Base-by-base conservation (phyloP, 2,797 vertebrate species). In the Falco columbarius region DNA sequence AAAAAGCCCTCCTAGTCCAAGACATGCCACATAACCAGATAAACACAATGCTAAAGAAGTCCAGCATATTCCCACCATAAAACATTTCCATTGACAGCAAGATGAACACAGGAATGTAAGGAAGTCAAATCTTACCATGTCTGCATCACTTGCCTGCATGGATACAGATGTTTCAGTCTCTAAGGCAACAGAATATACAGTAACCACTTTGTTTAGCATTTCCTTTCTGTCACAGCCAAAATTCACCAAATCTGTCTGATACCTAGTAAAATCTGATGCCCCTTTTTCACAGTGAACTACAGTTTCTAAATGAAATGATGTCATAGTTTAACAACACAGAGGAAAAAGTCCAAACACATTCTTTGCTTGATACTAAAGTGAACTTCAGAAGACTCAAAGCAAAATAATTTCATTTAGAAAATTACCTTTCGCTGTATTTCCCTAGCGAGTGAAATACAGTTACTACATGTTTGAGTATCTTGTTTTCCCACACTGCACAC, bases 131-230 rank as follows among this genome's bases (percentile, higher is more conserved):
- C 96, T 97, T 97, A 98, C 97, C 95, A 97, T 95, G 97, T 97
- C 97, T 97, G 97, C 97, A 97, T 97, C 97, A 96, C 97, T 97
- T 92, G 96, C 97, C 95, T 97, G 97, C 96, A 92, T 29, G 91
- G 95, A 98, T 97, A 97, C 97, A 98, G 97, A 97, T 98, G 97
- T 97, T 97, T 96, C 96, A 97, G 97, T 98, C 97, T 97, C 97
- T 98, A 97, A 93, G 96, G 97, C 95, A 97, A 98, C 97, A 95
- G 96, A 96, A 96, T 96, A 96, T 97, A 97, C 96, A 93, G 92
- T 94, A 96, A 93, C 65, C 84, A 97, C 96, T 94, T 95, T 91
- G 91, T 96, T 96, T 80, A 95, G 97, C 84, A 86, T 94, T 93
- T 91, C 85, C 76, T 91, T 68, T 90, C 83, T 80, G 88, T 58